Base-by-base conservation (phyloP, 2,113 vertebrate species). In the Tragelaphus buxtoni region DNA sequence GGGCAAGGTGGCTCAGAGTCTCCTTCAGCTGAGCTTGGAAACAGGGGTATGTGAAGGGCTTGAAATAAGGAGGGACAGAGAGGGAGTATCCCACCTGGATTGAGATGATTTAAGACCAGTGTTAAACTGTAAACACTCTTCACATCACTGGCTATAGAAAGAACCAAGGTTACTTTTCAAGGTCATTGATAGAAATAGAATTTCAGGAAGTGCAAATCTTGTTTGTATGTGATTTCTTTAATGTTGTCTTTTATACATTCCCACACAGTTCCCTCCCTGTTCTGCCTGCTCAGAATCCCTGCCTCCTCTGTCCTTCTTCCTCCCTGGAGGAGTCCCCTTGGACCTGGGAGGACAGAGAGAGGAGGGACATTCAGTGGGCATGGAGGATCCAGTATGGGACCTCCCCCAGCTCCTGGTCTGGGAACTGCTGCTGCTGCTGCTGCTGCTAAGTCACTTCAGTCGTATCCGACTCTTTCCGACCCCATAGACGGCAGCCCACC, bases 351-450 rank as follows among this genome's bases (percentile, higher is more conserved):
- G 14, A 49, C 6, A 45, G 39, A 55, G 2, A 8, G 51, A 72
- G 11, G 5, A 18, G 13, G n/a, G 42, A 65, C 0, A 4, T 9
- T 28, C 18, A 39, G 30, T 20, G 11, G 51, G 47, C 3, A 69
- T n/a, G 7, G 18, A 20, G 42, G 45, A 69, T 53, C 10, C 1
- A 24, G 63, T 18, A 28, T 53, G 39, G 20, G n/a, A 49, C 47
- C 10, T 69, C 11, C 11, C 51, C 9, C 10, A 65, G 49, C 1
- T 1, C 1, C 32, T 24, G 0, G 14, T 11, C 69, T 28, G 42
- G 35, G 22, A 9, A 30, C 55, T 26, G 14, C 1, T 47, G 47
- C 47, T 47, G 47, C 55, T 26, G 14, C 1, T 47, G 47, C 47
- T 47, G 47, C 47, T 47, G 47, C 10, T 47, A 47, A 47, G 47